These are phyloP conservation scores for Dipodomys merriami DNA, from an alignment of 2,113 vertebrate genomes.

Conservation along the genomic window DNA sequence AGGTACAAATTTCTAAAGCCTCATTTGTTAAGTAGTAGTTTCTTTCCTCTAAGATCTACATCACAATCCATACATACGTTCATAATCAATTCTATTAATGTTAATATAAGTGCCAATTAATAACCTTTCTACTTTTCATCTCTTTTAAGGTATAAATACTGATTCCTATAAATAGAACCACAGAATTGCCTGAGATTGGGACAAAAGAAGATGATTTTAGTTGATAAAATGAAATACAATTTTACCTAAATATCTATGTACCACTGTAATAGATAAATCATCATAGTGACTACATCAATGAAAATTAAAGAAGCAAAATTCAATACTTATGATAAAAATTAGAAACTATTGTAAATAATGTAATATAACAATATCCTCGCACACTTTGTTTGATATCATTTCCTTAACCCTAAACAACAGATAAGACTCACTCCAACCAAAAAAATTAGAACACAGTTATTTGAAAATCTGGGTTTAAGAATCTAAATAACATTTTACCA, in stretches of 20 bases:
- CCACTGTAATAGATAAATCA: not conserved
- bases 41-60: not conserved
- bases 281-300: not conserved
- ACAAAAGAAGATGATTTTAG: not conserved
- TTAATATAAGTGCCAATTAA: not conserved
- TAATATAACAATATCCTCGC: not conserved
- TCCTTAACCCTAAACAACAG: not conserved
- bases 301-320: constrained; percentile 17
- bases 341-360: not conserved
- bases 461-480: not conserved
- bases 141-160: not conserved
- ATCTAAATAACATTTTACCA: not conserved
- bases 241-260: not conserved
- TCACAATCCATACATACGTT: not conserved
- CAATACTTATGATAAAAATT: not conserved
- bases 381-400: not conserved
- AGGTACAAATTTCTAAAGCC: not conserved
- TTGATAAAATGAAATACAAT: not conserved
- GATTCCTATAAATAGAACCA: not conserved
- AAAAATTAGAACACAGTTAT: constrained; percentile 12
- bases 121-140: not conserved
- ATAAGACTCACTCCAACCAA: not conserved
- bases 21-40: not conserved
- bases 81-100: not conserved
- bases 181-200: not conserved